phyloP scores from a whole-genome alignment of 2,888 invertebrate genomes.

The Euplexia lucipara region DNA sequence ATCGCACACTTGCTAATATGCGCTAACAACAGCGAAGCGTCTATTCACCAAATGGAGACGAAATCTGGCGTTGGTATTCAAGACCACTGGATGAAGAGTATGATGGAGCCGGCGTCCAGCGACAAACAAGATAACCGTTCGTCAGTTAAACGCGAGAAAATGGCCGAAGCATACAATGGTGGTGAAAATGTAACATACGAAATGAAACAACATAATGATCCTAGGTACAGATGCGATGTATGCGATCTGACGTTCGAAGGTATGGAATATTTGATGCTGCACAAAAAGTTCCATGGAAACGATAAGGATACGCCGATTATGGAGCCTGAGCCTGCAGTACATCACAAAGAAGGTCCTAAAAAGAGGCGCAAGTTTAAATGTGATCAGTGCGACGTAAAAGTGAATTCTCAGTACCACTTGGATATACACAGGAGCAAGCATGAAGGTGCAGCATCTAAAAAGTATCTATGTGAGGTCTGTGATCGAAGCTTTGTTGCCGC shows the following conservation, averaged over 20 bases:
- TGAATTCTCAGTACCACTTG: slow-evolving; percentile 87
- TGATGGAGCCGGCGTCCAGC: slow-evolving; percentile 87
- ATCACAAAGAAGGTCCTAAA: slow-evolving; percentile 80
- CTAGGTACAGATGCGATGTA: slow-evolving; percentile 84
- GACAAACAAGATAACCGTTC: slow-evolving; percentile 82
- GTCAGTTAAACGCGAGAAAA: slow-evolving; percentile 87
- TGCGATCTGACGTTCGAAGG: slow-evolving; percentile 87
- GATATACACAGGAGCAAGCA: slow-evolving; percentile 88
- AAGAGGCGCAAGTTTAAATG: slow-evolving; percentile 87
- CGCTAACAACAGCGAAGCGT: slow-evolving; percentile 73
- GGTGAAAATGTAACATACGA: slow-evolving; percentile 82
- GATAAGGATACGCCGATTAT: slow-evolving; percentile 83
- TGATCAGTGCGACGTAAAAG: slow-evolving; percentile 88
- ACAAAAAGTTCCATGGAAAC: slow-evolving; percentile 87
- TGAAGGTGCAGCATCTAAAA: slow-evolving; percentile 84
- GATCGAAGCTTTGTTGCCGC: slow-evolving; percentile 88
- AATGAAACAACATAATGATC: slow-evolving; percentile 78
- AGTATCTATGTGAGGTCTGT: slow-evolving; percentile 86
- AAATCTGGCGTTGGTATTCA: slow-evolving; percentile 84
- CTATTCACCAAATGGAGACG: slow-evolving; percentile 81
- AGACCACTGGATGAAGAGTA: slow-evolving; percentile 89
- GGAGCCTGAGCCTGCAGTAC: slow-evolving; percentile 74
- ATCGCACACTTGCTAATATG: slow-evolving; percentile 74
- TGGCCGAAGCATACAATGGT: slow-evolving; percentile 84
- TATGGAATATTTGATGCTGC: slow-evolving; percentile 85